Conservation (phyloP, 2,888 invertebrate species). For the Synergus gifuensis region DNA sequence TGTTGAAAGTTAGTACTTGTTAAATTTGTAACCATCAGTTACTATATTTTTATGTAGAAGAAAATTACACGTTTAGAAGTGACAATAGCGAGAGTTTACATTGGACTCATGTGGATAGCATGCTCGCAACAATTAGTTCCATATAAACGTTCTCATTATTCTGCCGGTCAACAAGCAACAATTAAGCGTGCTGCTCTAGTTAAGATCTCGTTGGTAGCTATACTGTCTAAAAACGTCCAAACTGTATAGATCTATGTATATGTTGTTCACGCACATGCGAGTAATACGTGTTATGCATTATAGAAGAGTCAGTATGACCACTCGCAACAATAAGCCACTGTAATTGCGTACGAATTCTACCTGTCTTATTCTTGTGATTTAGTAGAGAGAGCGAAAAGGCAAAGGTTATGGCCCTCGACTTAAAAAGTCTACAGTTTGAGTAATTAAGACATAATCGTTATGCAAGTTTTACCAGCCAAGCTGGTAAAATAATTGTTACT, state of each 20-base stretch:
- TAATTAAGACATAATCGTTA: slow-evolving; percentile 9
- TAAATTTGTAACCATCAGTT: no score
- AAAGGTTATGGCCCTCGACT: neutral
- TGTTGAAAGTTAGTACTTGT: no score
- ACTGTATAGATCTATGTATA: neutral
- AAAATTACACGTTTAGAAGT: no score
- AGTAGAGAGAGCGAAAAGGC: neutral
- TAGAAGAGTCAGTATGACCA: slow-evolving; percentile 53
- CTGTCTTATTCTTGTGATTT: slow-evolving; percentile 40
- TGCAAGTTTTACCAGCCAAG: neutral
- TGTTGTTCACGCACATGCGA: slow-evolving; percentile 34
- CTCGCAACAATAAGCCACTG: slow-evolving; percentile 63
- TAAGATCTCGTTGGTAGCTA: slow-evolving; percentile 15
- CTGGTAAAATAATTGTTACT: neutral
- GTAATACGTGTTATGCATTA: slow-evolving; percentile 51
- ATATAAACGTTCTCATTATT: slow-evolving; percentile 54
- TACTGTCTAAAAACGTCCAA: neutral
- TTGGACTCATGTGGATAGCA: neutral
- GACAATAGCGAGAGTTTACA: no score
- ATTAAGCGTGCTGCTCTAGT: slow-evolving; percentile 46
- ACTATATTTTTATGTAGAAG: no score
- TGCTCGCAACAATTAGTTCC: slow-evolving; percentile 44
- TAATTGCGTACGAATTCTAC: slow-evolving; percentile 52
- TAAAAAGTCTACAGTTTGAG: neutral
- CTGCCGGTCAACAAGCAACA: slow-evolving; percentile 49